Evolutionary conservation across 2,888 invertebrate genomes (phyloP), one percentile per base, ranked within the genome.

Genomic region (Ceriagrion tenellum): DNA sequence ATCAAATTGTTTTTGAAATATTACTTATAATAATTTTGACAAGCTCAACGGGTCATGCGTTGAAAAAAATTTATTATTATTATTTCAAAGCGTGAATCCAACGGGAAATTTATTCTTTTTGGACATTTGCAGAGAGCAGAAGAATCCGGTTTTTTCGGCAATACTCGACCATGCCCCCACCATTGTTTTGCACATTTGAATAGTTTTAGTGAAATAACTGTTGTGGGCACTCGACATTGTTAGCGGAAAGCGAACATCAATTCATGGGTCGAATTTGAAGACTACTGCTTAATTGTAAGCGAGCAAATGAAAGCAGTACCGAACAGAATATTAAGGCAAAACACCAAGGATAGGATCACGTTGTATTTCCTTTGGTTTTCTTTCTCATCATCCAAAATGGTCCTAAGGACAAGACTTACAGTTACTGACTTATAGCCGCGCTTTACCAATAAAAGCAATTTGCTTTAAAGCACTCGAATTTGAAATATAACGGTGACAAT

Each of bases 21-120:
- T 69, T 93, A 93, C 69, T 40, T 63, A 93, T 63, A 93, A 63
- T n/a, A 81, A 63, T 74, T 93, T 74, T 93, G 93, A 69, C 69
- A 63, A 30, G 93, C 30, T 93, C 69, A 93, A 93, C 69, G 93
- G 55, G 26, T 63, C 26, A 69, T n/a, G 55, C 47, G 47, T 10
- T 74, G 93, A 93, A 63, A 69, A 93, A 63, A 93, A 93, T 69
- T 93, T 69, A 35, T 93, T 63, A 59, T 8, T 59, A 8, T 59
- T 59, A 8, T 20, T 59, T 59, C 18, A 8, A n/a, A 8, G n/a
- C 59, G 20, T n/a, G 30, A 13, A 12, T 47, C 81, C 3, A 8
- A 3, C 81, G 30, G 18, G 8, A 35, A 35, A 81, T 81, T 81
- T 81, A 81, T 81, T 81, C 30, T 10, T 81, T 26, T n/a, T 13